Evolutionary conservation across 2,888 invertebrate genomes (phyloP).

Genomic region (Actias luna): DNA sequence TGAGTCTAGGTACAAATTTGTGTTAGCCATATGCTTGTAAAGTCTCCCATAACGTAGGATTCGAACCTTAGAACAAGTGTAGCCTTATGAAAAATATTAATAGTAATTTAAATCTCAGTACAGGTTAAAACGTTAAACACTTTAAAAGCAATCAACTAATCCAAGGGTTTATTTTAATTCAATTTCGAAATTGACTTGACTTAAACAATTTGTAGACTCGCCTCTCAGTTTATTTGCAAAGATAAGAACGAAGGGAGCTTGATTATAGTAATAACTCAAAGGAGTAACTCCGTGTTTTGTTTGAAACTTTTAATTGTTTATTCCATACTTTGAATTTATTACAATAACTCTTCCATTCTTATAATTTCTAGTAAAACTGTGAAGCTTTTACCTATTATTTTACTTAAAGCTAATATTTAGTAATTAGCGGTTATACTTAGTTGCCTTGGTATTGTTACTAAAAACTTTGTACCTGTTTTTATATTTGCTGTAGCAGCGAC

Average conservation of each 20-base stretch:
- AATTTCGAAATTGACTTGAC: not conserved
- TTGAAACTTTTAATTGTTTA: conserved; percentile 3
- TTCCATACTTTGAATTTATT: not conserved
- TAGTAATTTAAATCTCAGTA: not conserved
- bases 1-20: too few species aligned
- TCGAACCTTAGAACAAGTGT: too few species aligned
- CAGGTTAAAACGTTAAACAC: not conserved
- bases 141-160: conserved; percentile 6
- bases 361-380: not conserved
- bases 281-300: conserved; percentile 6
- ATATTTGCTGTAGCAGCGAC: too few species aligned
- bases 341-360: conserved; percentile 1
- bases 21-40: too few species aligned
- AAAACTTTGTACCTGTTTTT: too few species aligned
- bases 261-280: not conserved
- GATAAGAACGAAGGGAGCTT: not conserved
- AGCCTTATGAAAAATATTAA: too few species aligned
- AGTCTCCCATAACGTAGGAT: too few species aligned
- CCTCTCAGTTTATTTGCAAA: not conserved
- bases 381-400: not conserved
- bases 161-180: not conserved
- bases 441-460: too few species aligned
- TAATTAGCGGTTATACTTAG: too few species aligned
- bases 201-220: not conserved
- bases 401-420: too few species aligned